These are phyloP conservation scores for Notodonta dromedarius DNA, from an alignment of 2,888 invertebrate species.

Conservation along the genomic window DNA sequence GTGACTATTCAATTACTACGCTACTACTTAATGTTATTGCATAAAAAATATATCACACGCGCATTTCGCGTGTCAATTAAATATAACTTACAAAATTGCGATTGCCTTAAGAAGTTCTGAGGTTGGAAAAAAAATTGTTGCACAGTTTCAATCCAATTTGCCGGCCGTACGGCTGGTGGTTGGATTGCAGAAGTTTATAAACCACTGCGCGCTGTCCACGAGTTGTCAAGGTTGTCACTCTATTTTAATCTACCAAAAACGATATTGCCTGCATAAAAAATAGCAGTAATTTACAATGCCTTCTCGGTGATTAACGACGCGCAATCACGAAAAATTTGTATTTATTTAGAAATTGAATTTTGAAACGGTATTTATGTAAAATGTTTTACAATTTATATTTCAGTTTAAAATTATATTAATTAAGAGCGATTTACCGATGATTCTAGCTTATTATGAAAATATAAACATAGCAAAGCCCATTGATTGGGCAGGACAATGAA, in stretches of 20 bases:
- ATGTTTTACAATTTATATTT: background rate
- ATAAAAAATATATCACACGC: background rate
- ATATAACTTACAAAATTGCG: constrained; percentile 25
- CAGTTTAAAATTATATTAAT: background rate
- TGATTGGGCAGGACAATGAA: background rate
- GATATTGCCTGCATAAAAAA: constrained; percentile 23
- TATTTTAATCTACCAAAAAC: constrained; percentile 12
- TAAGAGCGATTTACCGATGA: background rate
- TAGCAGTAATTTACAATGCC: constrained; percentile 12
- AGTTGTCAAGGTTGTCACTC: constrained; percentile 34
- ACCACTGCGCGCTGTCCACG: constrained; percentile 19
- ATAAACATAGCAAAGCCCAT: background rate
- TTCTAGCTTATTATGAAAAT: constrained; percentile 5
- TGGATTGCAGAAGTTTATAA: constrained; percentile 48
- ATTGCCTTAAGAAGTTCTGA: constrained; percentile 30
- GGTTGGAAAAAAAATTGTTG: constrained; percentile 21
- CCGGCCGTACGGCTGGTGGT: constrained; percentile 35
- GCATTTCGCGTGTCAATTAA: constrained; percentile 7
- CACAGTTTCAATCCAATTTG: constrained; percentile 38
- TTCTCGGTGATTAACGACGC: constrained; percentile 17
- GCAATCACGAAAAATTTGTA: constrained; percentile 24
- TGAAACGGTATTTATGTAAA: constrained; percentile 19
- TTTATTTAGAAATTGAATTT: constrained; percentile 20
- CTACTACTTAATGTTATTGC: background rate
- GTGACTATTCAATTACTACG: constrained; percentile 3